Conservation (phyloP, 2,888 invertebrate species). For the Epinotia brunnichana region DNA sequence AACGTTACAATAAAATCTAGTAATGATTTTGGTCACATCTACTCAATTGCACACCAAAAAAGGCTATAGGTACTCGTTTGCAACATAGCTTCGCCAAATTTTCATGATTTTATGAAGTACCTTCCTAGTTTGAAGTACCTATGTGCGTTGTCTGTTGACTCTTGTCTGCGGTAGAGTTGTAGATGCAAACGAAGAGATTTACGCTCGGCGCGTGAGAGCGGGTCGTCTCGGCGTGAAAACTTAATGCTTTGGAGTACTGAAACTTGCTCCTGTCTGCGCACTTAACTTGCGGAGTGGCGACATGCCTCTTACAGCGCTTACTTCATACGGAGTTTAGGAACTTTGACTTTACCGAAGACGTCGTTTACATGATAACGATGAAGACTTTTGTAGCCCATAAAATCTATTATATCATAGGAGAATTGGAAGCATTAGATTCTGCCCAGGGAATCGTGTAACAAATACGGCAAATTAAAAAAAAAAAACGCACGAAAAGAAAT, state of each 20-base stretch:
- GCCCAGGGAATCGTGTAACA: too few species aligned
- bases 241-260: conserved; percentile 67
- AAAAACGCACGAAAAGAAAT: too few species aligned
- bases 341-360: conserved; percentile 2
- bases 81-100: too few species aligned
- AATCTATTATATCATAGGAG: neutral
- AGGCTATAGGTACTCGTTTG: too few species aligned
- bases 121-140: neutral
- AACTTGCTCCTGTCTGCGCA: conserved; percentile 59
- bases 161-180: conserved; percentile 7
- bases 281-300: conserved; percentile 48
- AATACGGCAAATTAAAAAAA: too few species aligned
- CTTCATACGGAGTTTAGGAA: conserved; percentile 7
- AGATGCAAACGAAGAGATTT: conserved; percentile 54
- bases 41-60: too few species aligned
- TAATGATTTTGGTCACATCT: too few species aligned
- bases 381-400: neutral
- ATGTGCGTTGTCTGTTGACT: conserved; percentile 5
- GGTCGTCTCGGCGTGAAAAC: conserved; percentile 63
- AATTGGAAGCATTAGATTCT: too few species aligned
- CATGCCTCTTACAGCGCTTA: conserved; percentile 18
- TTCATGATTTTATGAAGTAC: too few species aligned
- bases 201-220: conserved; percentile 53
- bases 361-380: conserved; percentile 17
- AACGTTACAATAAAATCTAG: too few species aligned